Evolutionary conservation across 2,888 invertebrate species (phyloP), one percentile per base, ranked within the genome.

Genomic region (Ectemnius lituratus): DNA sequence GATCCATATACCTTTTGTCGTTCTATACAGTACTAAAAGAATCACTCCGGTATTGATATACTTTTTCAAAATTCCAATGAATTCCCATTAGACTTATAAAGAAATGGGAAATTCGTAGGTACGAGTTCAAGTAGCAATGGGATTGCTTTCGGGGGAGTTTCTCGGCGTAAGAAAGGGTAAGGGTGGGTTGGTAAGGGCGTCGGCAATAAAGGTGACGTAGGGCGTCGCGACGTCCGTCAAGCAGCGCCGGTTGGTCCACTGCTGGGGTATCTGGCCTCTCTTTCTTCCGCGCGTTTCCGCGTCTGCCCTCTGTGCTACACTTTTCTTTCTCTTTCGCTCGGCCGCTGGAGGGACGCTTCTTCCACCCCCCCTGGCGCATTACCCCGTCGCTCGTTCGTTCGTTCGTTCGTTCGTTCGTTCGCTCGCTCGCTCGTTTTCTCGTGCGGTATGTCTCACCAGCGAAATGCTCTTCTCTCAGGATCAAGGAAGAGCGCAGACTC

Each of bases 151-250:
- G 63, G 46, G 61, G 63, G 59, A 67, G 37, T 37, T 37, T 37
- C 37, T 37, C 37, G 8, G 37, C 8, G 11, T 37, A 66, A 73
- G 61, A 45, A 59, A 64, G 70, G 76, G 76, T 71, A 70, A 77
- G 73, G 73, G 37, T 37, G 73, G 75, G 72, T 74, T 70, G 78
- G 69, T 76, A 67, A 82, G 87, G 86, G 85, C 80, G 84, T 82
- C 79, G 81, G 87, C 85, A 87, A 88, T 88, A 87, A 88, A 87
- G 84, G 87, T 87, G 88, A 87, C 88, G 86, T 85, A 89, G 90
- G 90, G 89, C 90, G 90, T 90, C 90, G 87, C 89, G 88, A 89
- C 89, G 89, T 90, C 88, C 90, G 88, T 90, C 90, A 90, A 88
- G 85, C 87, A 79, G 82, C 83, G 86, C 85, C 84, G 87, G 88